A percentile compares a stretch with the other conserved stretches of the same genome.
Conservation (phyloP, 2,113 vertebrate genomes). For the Taxidea taxus region DNA sequence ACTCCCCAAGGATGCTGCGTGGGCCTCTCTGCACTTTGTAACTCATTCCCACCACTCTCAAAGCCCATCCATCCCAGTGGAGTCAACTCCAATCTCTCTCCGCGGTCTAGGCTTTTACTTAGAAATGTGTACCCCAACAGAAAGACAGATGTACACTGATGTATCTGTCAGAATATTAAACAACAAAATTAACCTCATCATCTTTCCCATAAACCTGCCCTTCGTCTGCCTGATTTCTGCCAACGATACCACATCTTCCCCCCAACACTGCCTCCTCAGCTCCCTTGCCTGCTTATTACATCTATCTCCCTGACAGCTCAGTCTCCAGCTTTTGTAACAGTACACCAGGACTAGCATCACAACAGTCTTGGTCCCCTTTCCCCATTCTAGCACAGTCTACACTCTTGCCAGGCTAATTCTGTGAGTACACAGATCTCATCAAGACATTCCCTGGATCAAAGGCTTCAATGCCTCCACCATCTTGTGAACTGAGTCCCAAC, state of each 20-base stretch:
- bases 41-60: background rate
- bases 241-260: background rate
- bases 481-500: background rate
- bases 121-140: background rate
- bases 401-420: background rate
- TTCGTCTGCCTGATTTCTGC: background rate
- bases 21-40: background rate
- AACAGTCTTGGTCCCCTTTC: background rate
- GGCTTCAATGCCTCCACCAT: background rate
- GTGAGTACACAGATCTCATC: background rate
- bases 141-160: background rate
- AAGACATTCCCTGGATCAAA: background rate
- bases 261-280: background rate
- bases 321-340: background rate
- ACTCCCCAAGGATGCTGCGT: background rate
- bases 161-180: background rate
- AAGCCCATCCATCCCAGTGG: background rate
- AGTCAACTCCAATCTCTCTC: background rate
- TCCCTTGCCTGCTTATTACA: background rate
- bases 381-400: background rate
- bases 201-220: background rate
- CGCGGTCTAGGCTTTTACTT: background rate
- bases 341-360: background rate
- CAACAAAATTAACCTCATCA: background rate
- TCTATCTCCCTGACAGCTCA: background rate